phyloP scores from a whole-genome alignment of 1,140 invertebrate genomes.

The Subanguina moxae region DNA sequence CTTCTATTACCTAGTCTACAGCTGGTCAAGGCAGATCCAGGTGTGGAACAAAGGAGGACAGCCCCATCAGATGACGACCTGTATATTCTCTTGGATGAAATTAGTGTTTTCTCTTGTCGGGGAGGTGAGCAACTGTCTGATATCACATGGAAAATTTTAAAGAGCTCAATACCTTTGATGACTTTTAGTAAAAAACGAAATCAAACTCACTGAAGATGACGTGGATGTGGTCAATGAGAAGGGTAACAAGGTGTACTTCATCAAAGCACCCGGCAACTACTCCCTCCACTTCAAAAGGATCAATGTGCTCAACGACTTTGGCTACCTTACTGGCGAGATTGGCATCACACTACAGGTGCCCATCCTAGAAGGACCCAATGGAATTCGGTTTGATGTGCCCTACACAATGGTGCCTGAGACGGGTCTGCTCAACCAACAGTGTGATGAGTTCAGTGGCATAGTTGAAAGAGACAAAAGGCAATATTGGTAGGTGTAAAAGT shows the following conservation, averaged over 20 bases:
- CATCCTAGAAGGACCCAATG: constrained; percentile 51
- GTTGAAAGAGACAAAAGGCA: constrained; percentile 57
- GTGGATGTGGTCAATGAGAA: constrained; percentile 55
- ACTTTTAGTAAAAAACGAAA: constrained; percentile 58
- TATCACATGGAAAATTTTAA: not conserved
- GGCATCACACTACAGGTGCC: constrained; percentile 56
- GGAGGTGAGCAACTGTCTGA: constrained; percentile 39
- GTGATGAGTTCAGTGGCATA: constrained; percentile 54
- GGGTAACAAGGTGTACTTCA: constrained; percentile 57
- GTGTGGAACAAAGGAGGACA: not conserved
- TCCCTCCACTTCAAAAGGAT: constrained; percentile 54
- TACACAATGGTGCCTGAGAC: constrained; percentile 59
- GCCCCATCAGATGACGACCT: constrained; percentile 40
- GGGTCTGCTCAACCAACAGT: constrained; percentile 54
- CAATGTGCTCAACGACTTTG: constrained; percentile 54
- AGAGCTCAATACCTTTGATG: not conserved
- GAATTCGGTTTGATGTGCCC: constrained; percentile 57
- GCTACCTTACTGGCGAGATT: constrained; percentile 55
- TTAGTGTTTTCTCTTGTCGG: constrained; percentile 55
- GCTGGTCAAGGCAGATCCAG: not conserved
- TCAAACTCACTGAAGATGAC: constrained; percentile 56
- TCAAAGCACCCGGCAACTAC: constrained; percentile 57
- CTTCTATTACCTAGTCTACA: not conserved
- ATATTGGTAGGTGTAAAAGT: constrained; percentile 44
- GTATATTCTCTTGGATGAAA: constrained; percentile 55